Evolutionary conservation across 2,113 vertebrate genomes (phyloP), one percentile per base, ranked within the genome.

Genomic region (Clarias batrachus): DNA sequence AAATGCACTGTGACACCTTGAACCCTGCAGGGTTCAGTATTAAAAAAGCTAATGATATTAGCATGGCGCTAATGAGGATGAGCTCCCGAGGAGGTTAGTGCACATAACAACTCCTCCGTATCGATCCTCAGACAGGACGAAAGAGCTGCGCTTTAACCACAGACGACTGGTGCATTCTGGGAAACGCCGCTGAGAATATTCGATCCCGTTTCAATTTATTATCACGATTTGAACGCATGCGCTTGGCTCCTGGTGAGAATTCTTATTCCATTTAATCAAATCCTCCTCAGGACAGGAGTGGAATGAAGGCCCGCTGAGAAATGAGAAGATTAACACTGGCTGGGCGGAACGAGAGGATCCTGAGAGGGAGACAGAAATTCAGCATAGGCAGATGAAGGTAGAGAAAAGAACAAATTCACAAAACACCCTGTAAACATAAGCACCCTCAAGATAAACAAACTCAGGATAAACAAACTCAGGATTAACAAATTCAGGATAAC

Each of bases 31-130:
- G 88, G 81, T 87, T 87, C 78, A 81, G 86, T 87, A 87, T 85
- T 84, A 89, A 81, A 84, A 85, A 80, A 83, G 85, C 82, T 85
- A 89, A 89, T 89, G 86, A 77, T 86, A 89, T 89, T 89, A 89
- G 86, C 82, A 85, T 33, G 54, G 63, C 37, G 37, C 52, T 89
- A 87, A 89, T 87, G 88, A 74, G 76, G 83, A 85, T 89, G 88
- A 89, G 82, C 48, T 86, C 52, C 33, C 37, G 5, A 33, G 41
- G 10, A n/a, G 80, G 80, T 65, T 62, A 80, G 59, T 23, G 30
- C 9, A 33, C n/a, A 63, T 63, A 83, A 27, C 52, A 77, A 25
- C 73, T 82, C 60, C 74, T 65, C 27, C 71, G 25, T 63, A 63
- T 81, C 4, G 37, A 63, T 82, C 48, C 80, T 82, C 60, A 65